Evolutionary conservation across 2,888 invertebrate genomes (phyloP), one percentile per base, ranked within the genome.

Genomic region (Drosophila fulvimacula): DNA sequence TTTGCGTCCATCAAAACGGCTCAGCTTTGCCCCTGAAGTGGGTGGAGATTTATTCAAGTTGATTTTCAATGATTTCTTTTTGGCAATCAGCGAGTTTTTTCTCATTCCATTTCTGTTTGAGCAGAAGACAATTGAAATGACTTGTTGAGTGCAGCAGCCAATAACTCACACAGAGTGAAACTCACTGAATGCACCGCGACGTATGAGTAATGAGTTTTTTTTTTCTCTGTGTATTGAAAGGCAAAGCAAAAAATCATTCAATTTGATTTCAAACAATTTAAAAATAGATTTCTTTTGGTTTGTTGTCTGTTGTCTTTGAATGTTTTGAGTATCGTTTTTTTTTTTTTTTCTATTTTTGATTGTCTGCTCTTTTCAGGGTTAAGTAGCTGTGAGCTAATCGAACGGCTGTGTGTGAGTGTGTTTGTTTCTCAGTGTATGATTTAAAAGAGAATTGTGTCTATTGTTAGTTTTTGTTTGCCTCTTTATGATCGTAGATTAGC

Each of bases 311-410:
- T 51, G 49, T 41, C 41, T 68, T 34, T 61, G 58, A 62, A 51
- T 69, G 46, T 67, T 51, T 67, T 64, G 49, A 59, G 44, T 46
- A 19, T 32, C 38, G 38, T 30, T 32, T 42, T 64, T 17, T 1
- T 27, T 46, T 60, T 32, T 6, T 3, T 51, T 27, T 42, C 24
- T 34, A 30, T 49, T 36, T 69, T 51, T 15, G 51, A 41, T 49
- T 39, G 21, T 41, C 38, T 53, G 11, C 15, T 19, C 34, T 49
- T 58, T 79, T 80, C 80, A 71, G 69, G 80, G 74, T 72, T 78
- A 79, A 72, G 62, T 57, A 52, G 58, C 51, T 44, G 19, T 42
- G 58, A 58, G 36, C 55, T 49, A 56, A 56, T 62, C 41, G 55
- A 41, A 39, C 21, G 62, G 15, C 34, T n/a, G 34, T 36, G 36